phyloP scores from a whole-genome alignment of 2,113 vertebrate genomes.

The Mustelus asterias region DNA sequence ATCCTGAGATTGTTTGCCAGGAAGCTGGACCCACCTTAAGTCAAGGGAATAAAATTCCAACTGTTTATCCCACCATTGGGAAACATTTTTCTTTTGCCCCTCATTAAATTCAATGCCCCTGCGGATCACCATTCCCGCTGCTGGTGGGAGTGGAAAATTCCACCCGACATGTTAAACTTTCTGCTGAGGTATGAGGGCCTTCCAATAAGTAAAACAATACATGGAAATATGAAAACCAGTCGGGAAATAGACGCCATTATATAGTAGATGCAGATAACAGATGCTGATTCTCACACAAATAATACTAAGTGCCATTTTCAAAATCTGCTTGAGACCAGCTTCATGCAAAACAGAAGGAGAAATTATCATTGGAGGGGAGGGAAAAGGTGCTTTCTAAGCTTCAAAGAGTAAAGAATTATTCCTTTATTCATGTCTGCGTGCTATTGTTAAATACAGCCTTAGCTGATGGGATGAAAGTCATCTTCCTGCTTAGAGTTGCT shows the following conservation, averaged over 20 bases:
- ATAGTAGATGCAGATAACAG: neutral
- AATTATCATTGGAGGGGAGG: neutral
- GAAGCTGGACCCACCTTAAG: too few relatives aligned
- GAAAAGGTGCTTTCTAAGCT: neutral
- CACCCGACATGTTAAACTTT: too few relatives aligned
- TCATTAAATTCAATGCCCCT: too few relatives aligned
- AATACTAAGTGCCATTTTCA: neutral
- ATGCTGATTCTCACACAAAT: neutral
- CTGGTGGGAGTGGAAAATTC: too few relatives aligned
- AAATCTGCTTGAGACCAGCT: neutral
- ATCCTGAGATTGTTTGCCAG: too few relatives aligned
- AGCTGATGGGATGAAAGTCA: neutral
- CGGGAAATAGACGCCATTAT: neutral
- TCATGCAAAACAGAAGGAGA: neutral
- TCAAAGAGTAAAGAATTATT: neutral
- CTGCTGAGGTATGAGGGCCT: neutral
- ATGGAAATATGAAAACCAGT: neutral
- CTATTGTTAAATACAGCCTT: neutral
- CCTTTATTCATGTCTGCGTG: neutral
- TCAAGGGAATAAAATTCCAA: too few relatives aligned
- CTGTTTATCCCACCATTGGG: too few relatives aligned
- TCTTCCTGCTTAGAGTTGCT: neutral
- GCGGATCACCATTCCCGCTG: too few relatives aligned
- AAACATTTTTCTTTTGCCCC: too few relatives aligned
- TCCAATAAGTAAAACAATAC: neutral